Percentiles rank a stretch among this genome's conserved stretches.
Evolutionary conservation across 2,797 vertebrate genomes (phyloP).

Genomic region (Acridotheres tristis): DNA sequence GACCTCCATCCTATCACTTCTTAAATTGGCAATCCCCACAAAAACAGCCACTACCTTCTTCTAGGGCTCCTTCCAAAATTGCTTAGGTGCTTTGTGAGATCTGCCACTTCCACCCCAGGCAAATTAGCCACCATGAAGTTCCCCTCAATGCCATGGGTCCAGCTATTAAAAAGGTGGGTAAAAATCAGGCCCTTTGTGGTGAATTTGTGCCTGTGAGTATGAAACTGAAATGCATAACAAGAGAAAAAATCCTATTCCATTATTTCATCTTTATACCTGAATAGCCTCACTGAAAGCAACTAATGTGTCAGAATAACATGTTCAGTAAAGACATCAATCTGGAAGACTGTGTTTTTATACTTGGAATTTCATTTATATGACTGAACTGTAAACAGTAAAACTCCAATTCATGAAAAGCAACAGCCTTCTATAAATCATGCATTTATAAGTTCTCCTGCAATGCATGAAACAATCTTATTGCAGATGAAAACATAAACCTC

Average conservation of each 20-base stretch:
- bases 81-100: not conserved
- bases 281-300: not conserved
- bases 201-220: not conserved
- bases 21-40: not conserved
- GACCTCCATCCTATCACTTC: not conserved
- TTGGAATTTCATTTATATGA: not conserved
- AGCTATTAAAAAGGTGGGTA: not conserved
- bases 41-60: not conserved
- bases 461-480: not conserved
- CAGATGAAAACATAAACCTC: not conserved
- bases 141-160: not conserved
- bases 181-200: not conserved
- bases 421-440: not conserved
- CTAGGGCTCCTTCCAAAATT: not conserved
- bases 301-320: not conserved
- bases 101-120: not conserved
- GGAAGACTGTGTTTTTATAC: not conserved
- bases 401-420: not conserved
- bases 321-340: not conserved
- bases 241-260: not conserved
- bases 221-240: not conserved
- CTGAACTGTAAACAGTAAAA: not conserved
- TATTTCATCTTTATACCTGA: not conserved
- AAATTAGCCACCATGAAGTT: not conserved
- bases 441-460: not conserved